Evolutionary conservation across 1,140 invertebrate genomes (phyloP), one percentile per base, ranked within the genome.

Genomic region (Ceratitis capitata): DNA sequence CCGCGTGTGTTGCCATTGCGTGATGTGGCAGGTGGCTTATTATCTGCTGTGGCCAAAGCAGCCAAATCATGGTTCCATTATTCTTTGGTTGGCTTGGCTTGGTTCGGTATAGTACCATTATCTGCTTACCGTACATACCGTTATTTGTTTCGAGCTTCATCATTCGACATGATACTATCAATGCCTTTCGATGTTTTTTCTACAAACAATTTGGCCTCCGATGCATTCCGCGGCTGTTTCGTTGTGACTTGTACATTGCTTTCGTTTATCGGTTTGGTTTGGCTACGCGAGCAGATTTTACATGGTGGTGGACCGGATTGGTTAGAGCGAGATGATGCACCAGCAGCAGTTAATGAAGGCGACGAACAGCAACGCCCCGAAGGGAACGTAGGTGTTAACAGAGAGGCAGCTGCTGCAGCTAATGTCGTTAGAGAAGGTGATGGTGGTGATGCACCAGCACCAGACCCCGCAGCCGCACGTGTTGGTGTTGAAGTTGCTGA

Each of bases 31-130:
- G 96, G 95, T 85, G 98, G 98, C 1, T 92, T 99, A 26, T 94
- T 99, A 69, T 95, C 95, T 5, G 99, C 98, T 86, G 94, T 99
- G 10, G 95, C 96, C 3, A 97, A 97, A 58, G 98, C 98, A 12
- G 95, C 99, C 0, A 96, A 97, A 90, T 98, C 98, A 92, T 99
- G 98, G 98, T 93, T 99, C 6, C 98, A 99, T 92, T 99, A 99
- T 89, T 98, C 98, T 0, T 90, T 99, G 9, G 98, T 99, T 7
- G 98, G 98, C 7, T 89, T 94, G 47, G 98, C 98, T n/a, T 99
- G 99, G 99, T 94, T 99, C 4, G 98, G 97, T n/a, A 93, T 99
- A 53, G 98, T 99, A 29, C 98, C 99, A 1, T 92, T 99, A 16
- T 98, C 98, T 29, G 98, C 98, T n/a, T 99, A 98, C 93, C 94